These are phyloP conservation scores for Meriones unguiculatus DNA, from an alignment of 2,113 vertebrate species.

Conservation along the genomic window DNA sequence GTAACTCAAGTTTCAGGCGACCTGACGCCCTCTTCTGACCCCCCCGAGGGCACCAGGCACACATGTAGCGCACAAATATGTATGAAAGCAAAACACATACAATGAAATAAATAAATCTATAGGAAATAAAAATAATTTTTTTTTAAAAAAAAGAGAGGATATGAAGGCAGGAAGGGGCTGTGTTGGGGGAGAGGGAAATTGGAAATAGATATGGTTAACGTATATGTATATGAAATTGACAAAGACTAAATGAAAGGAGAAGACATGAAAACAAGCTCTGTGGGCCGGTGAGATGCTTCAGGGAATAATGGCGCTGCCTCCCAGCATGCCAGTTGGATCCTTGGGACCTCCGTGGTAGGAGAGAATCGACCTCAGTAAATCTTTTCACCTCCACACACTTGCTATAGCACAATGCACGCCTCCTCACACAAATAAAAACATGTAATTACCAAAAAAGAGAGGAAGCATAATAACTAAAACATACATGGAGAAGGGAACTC, in stretches of 20 bases:
- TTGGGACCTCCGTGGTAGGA: neutral
- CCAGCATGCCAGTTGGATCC: neutral
- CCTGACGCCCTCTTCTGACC: too few species aligned
- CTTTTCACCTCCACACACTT: too few species aligned
- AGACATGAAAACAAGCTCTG: neutral
- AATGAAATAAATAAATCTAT: too few species aligned
- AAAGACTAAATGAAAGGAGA: neutral
- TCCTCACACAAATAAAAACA: neutral
- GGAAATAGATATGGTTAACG: neutral
- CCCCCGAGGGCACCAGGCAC: too few species aligned
- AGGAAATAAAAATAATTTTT: too few species aligned
- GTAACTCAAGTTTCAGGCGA: too few species aligned
- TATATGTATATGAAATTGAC: neutral
- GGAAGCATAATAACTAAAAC: neutral
- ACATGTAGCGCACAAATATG: too few species aligned
- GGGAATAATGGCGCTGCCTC: neutral
- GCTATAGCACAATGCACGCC: neutral
- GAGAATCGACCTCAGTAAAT: fast-evolving
- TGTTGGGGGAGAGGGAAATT: neutral
- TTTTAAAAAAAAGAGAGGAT: too few species aligned
- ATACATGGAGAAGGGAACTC: neutral
- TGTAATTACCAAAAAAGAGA: neutral
- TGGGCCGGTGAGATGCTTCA: neutral
- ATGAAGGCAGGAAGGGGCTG: neutral
- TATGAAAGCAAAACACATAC: too few species aligned